A percentile compares a stretch with the other conserved stretches of the same genome.
These are phyloP conservation scores for Oostethus manadensis DNA, from an alignment of 2,113 vertebrate genomes.

Conservation along the genomic window DNA sequence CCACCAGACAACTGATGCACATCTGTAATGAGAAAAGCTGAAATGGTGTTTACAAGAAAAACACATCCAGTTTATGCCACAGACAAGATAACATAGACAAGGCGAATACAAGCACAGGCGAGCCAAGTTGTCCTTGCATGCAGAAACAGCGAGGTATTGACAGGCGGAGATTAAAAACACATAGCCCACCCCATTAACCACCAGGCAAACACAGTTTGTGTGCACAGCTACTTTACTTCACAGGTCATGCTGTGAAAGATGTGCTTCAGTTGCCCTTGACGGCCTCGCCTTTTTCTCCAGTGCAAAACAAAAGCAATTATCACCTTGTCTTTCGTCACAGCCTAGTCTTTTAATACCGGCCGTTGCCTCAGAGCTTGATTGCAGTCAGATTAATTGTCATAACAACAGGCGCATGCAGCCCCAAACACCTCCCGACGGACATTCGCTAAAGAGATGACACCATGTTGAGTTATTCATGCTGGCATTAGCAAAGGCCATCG, in stretches of 20 bases:
- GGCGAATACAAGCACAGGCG: slow-evolving; percentile 39
- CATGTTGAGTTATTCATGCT: slow-evolving; percentile 50
- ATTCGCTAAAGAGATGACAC: slow-evolving; percentile 34
- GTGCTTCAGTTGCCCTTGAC: slow-evolving; percentile 53
- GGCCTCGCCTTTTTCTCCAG: slow-evolving; percentile 37
- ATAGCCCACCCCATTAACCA: slow-evolving; percentile 44
- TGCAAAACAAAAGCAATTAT: slow-evolving; percentile 57
- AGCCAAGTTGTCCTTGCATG: slow-evolving; percentile 19
- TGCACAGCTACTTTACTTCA: slow-evolving; percentile 32
- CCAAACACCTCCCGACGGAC: slow-evolving; percentile 57
- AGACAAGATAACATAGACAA: slow-evolving; percentile 49
- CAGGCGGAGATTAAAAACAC: slow-evolving; percentile 36
- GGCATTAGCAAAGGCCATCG: slow-evolving; percentile 45
- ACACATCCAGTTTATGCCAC: slow-evolving; percentile 50
- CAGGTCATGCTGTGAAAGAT: slow-evolving; percentile 22
- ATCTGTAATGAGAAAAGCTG: slow-evolving; percentile 51
- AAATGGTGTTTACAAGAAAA: slow-evolving; percentile 56
- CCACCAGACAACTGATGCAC: slow-evolving; percentile 40
- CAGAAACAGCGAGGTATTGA: slow-evolving; percentile 11
- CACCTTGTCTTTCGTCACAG: slow-evolving; percentile 47
- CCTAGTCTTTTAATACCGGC: slow-evolving; percentile 25
- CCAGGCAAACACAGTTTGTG: slow-evolving; percentile 42
- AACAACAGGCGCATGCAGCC: slow-evolving; percentile 35
- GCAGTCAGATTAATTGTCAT: slow-evolving; percentile 54
- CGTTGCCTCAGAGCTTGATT: slow-evolving; percentile 14